Conservation (phyloP, 1,140 invertebrate species). For the Bombus difficillimus region DNA sequence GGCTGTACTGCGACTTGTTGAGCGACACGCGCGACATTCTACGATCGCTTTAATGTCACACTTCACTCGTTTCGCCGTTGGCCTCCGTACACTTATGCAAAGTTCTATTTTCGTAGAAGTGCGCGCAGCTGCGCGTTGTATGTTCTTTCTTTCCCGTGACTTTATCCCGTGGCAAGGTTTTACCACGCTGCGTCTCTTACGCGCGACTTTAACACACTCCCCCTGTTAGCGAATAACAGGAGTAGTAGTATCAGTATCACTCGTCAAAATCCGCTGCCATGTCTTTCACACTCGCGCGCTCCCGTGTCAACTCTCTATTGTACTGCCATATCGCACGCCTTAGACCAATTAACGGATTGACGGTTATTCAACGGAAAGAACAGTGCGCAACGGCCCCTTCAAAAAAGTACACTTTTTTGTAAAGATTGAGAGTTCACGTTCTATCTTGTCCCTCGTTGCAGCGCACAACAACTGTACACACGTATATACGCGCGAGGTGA, state of each 20-base stretch:
- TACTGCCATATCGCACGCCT: conserved; percentile 43
- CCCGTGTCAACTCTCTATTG: conserved; percentile 34
- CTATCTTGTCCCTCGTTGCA: background rate
- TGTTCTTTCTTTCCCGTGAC: conserved; percentile 14
- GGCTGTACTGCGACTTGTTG: conserved; percentile 81
- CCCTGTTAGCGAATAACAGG: conserved; percentile 38
- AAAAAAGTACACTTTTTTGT: background rate
- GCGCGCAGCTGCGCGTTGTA: conserved; percentile 56
- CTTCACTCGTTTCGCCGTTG: conserved; percentile 42
- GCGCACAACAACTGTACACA: background rate
- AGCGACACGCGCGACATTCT: conserved; percentile 82
- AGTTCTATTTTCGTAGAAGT: conserved; percentile 66
- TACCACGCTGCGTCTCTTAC: conserved; percentile 14
- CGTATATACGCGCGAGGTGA: background rate
- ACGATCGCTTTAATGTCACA: conserved; percentile 63
- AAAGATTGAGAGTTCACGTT: background rate
- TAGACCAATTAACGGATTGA: background rate
- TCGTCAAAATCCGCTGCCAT: conserved; percentile 81
- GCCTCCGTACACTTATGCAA: conserved; percentile 33
- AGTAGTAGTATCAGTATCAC: conserved; percentile 16
- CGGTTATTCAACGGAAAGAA: background rate
- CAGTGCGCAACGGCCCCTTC: background rate
- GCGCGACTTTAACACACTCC: conserved; percentile 18
- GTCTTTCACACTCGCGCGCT: conserved; percentile 54
- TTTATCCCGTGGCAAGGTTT: conserved; percentile 23